Base-by-base conservation (phyloP, 2,797 vertebrate species). In the Sebastes paucispinis region DNA sequence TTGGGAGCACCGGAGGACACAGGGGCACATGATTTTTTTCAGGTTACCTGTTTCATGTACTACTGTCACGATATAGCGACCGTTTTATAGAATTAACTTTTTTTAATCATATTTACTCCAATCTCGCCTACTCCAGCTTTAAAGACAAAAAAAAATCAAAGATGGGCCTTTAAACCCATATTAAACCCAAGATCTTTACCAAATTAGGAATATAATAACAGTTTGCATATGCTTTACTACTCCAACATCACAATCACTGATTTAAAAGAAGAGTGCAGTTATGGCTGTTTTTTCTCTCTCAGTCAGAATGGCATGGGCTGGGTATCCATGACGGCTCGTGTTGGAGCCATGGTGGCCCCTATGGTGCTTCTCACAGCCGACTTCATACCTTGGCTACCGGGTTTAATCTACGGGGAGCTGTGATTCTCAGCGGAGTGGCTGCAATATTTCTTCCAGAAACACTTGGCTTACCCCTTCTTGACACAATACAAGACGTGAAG, bases 291-390 rank as follows among this genome's bases (percentile, higher is more conserved):
- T 22, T 43, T 62, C 31, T 47, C 47, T 31, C 50, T 85, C 93
- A 98, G 97, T 88, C 97, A 98, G 90, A 97, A 92, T 3, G 97
- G 97, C 36, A 95, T 97, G 95, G 97, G 97, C 63, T 96, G 95
- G 50, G 92, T 90, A 5, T 96, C 96, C 0, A 96, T 94, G 95
- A 95, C 83, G 27, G 96, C 96, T 31, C 96, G 96, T 4, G 3
- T 97, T 0, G 97, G 97, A 25, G 92, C 97, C 3, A 96, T 97
- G 93, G 92, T 91, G 1, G 96, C 96, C 1, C 97, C 97, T 0
- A 83, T 97, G 90, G 90, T 97, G 77, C 94, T 94, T 69, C 90
- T 96, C 6, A 27, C 87, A 0, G 92, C 92, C 1, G 97, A 97
- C 39, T 74, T 91, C 67, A 63, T 87, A 2, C 20, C 86, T 1